A percentile compares a stretch with the other conserved stretches of the same genome.
Evolutionary conservation across 2,113 vertebrate genomes (phyloP).

Genomic region (Oxyruncus cristatus): DNA sequence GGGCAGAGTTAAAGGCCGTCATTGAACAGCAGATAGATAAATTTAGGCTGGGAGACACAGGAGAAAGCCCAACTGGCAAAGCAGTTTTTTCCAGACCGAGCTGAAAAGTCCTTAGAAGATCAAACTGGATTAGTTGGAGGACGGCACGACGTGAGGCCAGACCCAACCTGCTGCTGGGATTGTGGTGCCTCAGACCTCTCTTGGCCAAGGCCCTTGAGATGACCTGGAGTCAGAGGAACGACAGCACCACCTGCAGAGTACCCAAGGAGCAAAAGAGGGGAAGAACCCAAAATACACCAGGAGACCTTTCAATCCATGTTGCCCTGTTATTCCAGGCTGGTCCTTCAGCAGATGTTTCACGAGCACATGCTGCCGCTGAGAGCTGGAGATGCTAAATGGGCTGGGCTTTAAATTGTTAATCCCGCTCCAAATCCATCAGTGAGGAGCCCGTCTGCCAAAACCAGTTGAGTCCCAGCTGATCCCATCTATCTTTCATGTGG

Average conservation of each 20-base stretch:
- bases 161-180: fast-evolving
- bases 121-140: neutral
- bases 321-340: neutral
- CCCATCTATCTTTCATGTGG: constrained; percentile 31
- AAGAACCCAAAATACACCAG: neutral
- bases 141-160: neutral
- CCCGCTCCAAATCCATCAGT: neutral
- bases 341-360: neutral
- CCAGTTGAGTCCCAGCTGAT: constrained; percentile 30
- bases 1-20: constrained; percentile 6
- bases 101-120: neutral
- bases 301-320: neutral
- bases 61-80: neutral
- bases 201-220: neutral
- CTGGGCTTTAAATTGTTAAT: constrained; percentile 57
- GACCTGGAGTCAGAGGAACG: neutral
- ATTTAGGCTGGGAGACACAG: neutral
- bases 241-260: neutral
- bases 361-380: neutral
- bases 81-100: neutral
- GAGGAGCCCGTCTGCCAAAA: neutral
- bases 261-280: neutral
- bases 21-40: neutral
- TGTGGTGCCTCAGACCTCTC: neutral
- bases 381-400: neutral